phyloP scores from a whole-genome alignment of 1,140 invertebrate genomes.

The Euborellia annulipes region DNA sequence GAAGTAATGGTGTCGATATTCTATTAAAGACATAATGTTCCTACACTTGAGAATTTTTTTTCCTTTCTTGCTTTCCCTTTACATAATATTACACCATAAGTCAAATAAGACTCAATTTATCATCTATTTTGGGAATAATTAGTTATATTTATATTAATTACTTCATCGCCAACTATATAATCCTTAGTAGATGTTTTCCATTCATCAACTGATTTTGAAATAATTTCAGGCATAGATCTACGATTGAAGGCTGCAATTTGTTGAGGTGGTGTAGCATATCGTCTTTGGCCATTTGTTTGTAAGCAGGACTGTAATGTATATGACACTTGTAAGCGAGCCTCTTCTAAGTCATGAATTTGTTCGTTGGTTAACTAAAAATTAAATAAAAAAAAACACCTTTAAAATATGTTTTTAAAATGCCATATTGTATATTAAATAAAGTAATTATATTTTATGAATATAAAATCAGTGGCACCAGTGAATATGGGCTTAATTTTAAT shows the following conservation, averaged over 20 bases:
- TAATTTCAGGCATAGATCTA: conserved; percentile 47
- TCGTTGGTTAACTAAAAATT: conserved; percentile 36
- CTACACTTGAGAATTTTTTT: no score
- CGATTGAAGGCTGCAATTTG: conserved; percentile 75
- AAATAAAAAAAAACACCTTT: conserved; percentile 4
- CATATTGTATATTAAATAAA: background rate
- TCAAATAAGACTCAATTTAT: no score
- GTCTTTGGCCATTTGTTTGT: conserved; percentile 58
- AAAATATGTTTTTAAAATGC: background rate
- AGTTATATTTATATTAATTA: no score
- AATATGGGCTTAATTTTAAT: no score
- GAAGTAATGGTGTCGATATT: no score
- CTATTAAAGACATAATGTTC: no score
- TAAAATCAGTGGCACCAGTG: no score
- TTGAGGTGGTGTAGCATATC: conserved; percentile 71
- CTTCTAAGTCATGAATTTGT: conserved; percentile 58
- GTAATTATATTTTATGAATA: background rate
- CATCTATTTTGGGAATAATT: no score
- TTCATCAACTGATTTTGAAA: conserved; percentile 33
- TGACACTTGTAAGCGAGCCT: conserved; percentile 62
- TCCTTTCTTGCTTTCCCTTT: no score
- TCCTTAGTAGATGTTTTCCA: conserved; percentile 45
- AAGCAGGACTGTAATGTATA: conserved; percentile 70
- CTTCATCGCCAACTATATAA: conserved; percentile 47
- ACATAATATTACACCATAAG: no score